phyloP scores from a whole-genome alignment of 53 echinoderm and acorn worm genomes.

The Mesocentrotus franciscanus region DNA sequence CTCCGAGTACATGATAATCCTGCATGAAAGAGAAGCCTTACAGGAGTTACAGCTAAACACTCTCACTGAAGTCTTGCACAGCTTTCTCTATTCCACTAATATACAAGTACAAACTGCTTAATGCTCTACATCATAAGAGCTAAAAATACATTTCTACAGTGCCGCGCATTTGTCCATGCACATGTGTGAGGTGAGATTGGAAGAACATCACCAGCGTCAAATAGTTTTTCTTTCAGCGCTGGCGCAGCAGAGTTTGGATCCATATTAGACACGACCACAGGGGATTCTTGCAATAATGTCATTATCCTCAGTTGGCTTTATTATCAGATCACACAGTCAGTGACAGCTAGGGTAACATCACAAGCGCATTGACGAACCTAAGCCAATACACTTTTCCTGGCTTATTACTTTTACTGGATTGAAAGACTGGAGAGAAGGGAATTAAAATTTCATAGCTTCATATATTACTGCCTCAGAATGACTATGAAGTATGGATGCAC shows the following conservation, averaged over 20 bases:
- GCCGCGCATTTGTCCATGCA: background rate
- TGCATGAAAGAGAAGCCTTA: background rate
- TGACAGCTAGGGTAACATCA: background rate
- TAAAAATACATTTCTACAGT: background rate
- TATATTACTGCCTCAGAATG: background rate
- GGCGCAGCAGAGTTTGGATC: background rate
- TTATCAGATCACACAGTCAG: slow-evolving; percentile 10
- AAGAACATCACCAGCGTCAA: background rate
- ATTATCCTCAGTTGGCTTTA: slow-evolving; percentile 2
- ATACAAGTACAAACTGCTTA: background rate
- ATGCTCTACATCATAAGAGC: background rate
- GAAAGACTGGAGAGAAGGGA: background rate
- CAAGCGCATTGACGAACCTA: background rate
- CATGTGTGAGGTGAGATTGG: background rate
- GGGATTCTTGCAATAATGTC: slow-evolving; percentile 11
- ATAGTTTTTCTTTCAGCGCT: background rate
- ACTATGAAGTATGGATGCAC: background rate
- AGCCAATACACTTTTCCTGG: slow-evolving; percentile 29
- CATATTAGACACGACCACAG: background rate
- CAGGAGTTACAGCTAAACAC: background rate
- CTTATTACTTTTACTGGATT: background rate
- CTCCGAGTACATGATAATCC: background rate
- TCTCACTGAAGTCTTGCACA: background rate
- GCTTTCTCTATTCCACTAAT: background rate
- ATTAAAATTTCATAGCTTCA: background rate